Evolutionary conservation across 2,888 invertebrate species (phyloP).

Genomic region (Lordiphosa fenestrarum): DNA sequence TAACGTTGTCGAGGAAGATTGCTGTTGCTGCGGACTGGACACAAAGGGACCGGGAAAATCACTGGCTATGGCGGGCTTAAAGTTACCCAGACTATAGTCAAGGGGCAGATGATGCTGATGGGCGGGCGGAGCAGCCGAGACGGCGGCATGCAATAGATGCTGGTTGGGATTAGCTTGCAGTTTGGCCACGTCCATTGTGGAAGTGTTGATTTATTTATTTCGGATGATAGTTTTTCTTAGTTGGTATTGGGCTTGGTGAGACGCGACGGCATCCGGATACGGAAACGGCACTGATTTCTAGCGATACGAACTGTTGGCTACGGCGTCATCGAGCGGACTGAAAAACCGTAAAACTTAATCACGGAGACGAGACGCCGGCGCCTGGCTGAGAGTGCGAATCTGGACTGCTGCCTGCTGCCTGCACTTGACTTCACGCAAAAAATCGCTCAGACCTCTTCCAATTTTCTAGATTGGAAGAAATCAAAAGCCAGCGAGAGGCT

Average conservation of each 20-base stretch:
- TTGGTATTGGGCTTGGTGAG: conserved; percentile 15
- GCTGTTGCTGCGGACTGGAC: conserved; percentile 58
- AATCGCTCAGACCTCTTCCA: conserved; percentile 46
- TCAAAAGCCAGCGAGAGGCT: conserved; percentile 55
- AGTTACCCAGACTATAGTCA: conserved; percentile 78
- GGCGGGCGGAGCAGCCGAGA: conserved; percentile 47
- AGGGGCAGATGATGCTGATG: conserved; percentile 76
- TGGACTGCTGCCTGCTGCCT: conserved; percentile 10
- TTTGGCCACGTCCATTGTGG: conserved; percentile 75
- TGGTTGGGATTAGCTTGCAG: conserved; percentile 60
- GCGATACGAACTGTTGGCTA: conserved; percentile 60
- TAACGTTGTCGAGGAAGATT: conserved; percentile 31
- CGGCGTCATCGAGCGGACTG: conserved; percentile 78
- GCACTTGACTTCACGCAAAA: conserved; percentile 30
- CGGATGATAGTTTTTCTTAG: conserved; percentile 9
- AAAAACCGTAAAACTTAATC: conserved; percentile 78
- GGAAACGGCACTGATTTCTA: conserved; percentile 35
- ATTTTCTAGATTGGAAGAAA: conserved; percentile 77
- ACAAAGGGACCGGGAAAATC: conserved; percentile 76
- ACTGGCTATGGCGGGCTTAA: conserved; percentile 76
- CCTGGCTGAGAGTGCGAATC: conserved; percentile 43
- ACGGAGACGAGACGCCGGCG: conserved; percentile 57
- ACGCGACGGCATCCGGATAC: conserved; percentile 38
- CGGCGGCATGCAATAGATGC: conserved; percentile 55
- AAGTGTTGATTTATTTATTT: conserved; percentile 13